Evolutionary conservation across 2,888 invertebrate genomes (phyloP).

Genomic region (Ligdia adustata): DNA sequence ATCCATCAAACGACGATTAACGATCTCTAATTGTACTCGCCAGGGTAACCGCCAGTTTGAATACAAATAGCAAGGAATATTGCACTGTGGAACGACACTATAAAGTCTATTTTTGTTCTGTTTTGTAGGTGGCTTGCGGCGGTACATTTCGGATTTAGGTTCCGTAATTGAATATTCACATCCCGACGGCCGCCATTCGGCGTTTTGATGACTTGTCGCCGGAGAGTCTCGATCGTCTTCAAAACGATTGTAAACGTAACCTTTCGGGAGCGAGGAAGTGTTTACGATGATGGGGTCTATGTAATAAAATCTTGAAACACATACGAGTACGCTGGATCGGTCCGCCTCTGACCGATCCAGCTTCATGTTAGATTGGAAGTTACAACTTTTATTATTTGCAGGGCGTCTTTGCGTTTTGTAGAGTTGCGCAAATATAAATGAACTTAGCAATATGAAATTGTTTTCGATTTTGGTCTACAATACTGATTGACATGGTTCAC

Average conservation of each 20-base stretch:
- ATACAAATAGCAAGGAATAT: conserved; percentile 4
- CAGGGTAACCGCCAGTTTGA: conserved; percentile 34
- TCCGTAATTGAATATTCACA: conserved; percentile 72
- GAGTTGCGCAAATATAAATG: too few species aligned
- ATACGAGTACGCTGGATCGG: conserved; percentile 10
- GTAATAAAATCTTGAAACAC: conserved; percentile 17
- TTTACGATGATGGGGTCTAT: conserved; percentile 16
- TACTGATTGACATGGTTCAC: too few species aligned
- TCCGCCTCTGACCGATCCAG: too few species aligned
- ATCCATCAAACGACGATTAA: conserved; percentile 63
- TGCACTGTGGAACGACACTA: conserved; percentile 25
- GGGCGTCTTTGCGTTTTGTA: too few species aligned
- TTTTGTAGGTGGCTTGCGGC: conserved; percentile 5
- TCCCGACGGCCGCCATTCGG: conserved; percentile 55
- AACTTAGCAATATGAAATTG: too few species aligned
- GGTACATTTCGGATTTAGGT: conserved; percentile 50
- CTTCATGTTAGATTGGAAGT: too few species aligned
- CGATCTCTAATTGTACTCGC: conserved; percentile 50
- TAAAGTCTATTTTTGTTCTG: conserved; percentile 44
- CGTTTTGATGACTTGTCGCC: conserved; percentile 57
- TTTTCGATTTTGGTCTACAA: too few species aligned
- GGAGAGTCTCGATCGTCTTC: conserved; percentile 43
- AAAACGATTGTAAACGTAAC: conserved; percentile 25
- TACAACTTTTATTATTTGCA: too few species aligned
- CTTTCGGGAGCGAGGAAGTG: conserved; percentile 12